Base-by-base conservation (phyloP, 2,797 vertebrate genomes). In the Pipistrellus pipistrellus region DNA sequence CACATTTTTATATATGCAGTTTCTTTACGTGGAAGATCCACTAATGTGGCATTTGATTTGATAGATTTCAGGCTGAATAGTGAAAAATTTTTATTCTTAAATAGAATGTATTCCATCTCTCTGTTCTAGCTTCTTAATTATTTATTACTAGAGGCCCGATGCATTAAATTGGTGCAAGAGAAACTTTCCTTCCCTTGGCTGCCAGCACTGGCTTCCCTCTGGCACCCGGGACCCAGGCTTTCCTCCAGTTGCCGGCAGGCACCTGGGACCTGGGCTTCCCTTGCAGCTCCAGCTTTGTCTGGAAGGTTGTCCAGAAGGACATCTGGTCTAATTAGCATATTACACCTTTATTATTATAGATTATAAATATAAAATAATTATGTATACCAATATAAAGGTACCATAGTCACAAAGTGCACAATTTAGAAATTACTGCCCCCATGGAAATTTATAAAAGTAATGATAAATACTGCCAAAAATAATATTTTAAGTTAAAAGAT, bases 381-480 rank as follows among this genome's bases (percentile, higher is more conserved):
- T 53, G 13, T 76, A n/a, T 93, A 21, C 32, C 38, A 95, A 59
- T 38, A 85, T 15, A 71, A 76, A 68, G 3, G 27, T 81, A 72
- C 3, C 9, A 13, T 64, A 69, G 27, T 32, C 59, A 90, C 30
- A 90, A 71, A 57, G 14, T n/a, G 51, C 6, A 48, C 8, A 88
- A 48, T 81, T 88, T 78, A 66, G 6, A 51, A 15, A 59, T 76
- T 90, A 83, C 2, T 80, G 12, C n/a, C 12, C 32, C 10, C 30
- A 25, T 80, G 23, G 38, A 76, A 77, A 76, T 69, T 93, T 48
- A 64, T 27, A 80, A 10, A 92, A 71, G 51, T 73, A 76, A 57
- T 81, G 92, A 84, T 68, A 51, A 75, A 41, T 92, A 30, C 35
- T 90, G 1, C 8, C 25, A 62, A 85, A 85, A 92, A 78, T n/a